These are phyloP conservation scores for Folsomia candida DNA, from an alignment of 2,888 invertebrate species.

Conservation along the genomic window DNA sequence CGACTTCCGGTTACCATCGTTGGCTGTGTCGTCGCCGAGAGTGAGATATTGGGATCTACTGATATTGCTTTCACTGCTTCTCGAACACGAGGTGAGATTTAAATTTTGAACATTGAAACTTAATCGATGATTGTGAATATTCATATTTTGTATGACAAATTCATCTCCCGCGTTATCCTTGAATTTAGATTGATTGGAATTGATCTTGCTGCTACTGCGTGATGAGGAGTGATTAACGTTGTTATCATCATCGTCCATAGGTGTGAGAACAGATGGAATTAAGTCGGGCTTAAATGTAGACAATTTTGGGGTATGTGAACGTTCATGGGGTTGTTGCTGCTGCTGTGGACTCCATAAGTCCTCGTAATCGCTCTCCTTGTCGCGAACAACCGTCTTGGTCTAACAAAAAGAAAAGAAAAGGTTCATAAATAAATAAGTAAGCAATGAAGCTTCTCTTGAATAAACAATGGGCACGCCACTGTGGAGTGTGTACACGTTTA, in stretches of 20 bases:
- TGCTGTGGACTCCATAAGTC: constrained; percentile 72
- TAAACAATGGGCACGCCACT: neutral
- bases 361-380: constrained; percentile 92
- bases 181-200: neutral
- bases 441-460: neutral
- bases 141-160: constrained; percentile 6
- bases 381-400: constrained; percentile 58
- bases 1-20: constrained; percentile 24
- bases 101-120: constrained; percentile 46
- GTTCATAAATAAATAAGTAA: neutral
- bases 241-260: constrained; percentile 41
- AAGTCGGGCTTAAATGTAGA: constrained; percentile 50
- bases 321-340: constrained; percentile 33
- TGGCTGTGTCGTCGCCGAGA: constrained; percentile 20
- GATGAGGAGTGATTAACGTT: neutral
- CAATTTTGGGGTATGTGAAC: constrained; percentile 46
- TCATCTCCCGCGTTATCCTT: neutral
- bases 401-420: constrained; percentile 12
- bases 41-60: constrained; percentile 21
- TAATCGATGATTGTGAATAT: constrained; percentile 42
- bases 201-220: neutral
- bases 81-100: constrained; percentile 36
- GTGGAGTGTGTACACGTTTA: neutral
- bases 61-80: constrained; percentile 26
- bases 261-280: constrained; percentile 46